Evolutionary conservation across 2,113 vertebrate species (phyloP).

Genomic region (Odobenus rosmarus): DNA sequence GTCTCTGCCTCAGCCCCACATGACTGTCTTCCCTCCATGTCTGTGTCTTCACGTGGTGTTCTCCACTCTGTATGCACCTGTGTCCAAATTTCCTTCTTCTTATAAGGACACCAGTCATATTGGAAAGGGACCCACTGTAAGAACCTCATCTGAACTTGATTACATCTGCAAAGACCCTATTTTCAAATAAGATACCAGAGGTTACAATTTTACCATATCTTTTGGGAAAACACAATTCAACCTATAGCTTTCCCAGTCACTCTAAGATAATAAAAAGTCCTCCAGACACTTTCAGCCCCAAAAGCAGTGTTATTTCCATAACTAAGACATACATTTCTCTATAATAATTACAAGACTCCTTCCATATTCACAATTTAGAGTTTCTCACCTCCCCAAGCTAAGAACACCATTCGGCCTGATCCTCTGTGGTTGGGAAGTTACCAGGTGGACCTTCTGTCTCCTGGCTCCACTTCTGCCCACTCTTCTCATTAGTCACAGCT

Average conservation of each 20-base stretch:
- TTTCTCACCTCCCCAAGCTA: background rate
- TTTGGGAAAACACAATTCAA: background rate
- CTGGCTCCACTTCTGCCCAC: background rate
- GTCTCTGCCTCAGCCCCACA: background rate
- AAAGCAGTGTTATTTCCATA: background rate
- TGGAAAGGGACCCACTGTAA: background rate
- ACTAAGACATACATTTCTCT: background rate
- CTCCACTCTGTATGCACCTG: background rate
- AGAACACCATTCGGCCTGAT: background rate
- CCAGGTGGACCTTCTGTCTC: background rate
- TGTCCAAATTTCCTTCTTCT: background rate
- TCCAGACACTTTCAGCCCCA: background rate
- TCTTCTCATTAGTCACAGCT: background rate
- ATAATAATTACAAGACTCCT: background rate
- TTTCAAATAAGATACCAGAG: background rate
- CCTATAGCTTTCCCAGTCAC: background rate
- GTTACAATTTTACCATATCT: background rate
- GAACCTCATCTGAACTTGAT: background rate
- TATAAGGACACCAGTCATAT: background rate
- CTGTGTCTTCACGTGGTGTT: background rate
- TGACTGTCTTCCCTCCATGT: background rate
- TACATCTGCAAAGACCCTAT: background rate
- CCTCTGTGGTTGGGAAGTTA: background rate
- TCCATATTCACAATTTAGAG: background rate
- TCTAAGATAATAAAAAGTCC: slow-evolving; percentile 8